Conservation (phyloP, 2,113 vertebrate species). For the Plestiodon gilberti region DNA sequence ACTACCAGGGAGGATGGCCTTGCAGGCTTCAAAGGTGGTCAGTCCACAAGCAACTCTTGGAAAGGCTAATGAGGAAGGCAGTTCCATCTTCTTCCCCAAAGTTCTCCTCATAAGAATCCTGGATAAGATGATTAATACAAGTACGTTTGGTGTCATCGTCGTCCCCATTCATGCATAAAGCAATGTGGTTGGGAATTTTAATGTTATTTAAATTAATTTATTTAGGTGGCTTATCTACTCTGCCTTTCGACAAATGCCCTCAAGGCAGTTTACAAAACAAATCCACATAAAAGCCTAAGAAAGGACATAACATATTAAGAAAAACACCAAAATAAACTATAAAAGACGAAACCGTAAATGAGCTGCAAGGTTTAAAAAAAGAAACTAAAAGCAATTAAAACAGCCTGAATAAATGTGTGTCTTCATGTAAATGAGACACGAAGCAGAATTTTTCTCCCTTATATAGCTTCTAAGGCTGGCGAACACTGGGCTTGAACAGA, state of each 20-base stretch:
- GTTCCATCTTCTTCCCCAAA: background rate
- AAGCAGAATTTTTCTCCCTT: slow-evolving; percentile 34
- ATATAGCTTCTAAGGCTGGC: slow-evolving; percentile 45
- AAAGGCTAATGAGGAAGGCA: background rate
- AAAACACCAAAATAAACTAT: background rate
- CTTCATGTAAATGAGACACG: slow-evolving; percentile 22
- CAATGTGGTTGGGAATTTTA: background rate
- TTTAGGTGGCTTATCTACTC: background rate
- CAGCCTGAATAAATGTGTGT: background rate
- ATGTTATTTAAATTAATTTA: background rate
- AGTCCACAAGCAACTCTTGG: background rate
- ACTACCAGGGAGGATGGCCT: background rate
- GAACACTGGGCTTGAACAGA: slow-evolving; percentile 58
- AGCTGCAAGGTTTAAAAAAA: background rate
- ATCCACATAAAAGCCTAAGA: background rate
- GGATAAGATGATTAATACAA: background rate
- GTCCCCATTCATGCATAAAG: no score
- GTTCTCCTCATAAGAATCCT: background rate
- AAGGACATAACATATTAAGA: background rate
- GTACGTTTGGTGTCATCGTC: no score
- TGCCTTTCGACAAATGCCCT: background rate
- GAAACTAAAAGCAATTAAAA: background rate
- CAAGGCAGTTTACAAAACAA: background rate
- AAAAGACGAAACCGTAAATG: background rate
- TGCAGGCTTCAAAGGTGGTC: background rate